A percentile compares a stretch with the other conserved stretches of the same genome.
These are phyloP conservation scores for Clunio marinus DNA, from an alignment of 2,888 invertebrate genomes.

Conservation along the genomic window DNA sequence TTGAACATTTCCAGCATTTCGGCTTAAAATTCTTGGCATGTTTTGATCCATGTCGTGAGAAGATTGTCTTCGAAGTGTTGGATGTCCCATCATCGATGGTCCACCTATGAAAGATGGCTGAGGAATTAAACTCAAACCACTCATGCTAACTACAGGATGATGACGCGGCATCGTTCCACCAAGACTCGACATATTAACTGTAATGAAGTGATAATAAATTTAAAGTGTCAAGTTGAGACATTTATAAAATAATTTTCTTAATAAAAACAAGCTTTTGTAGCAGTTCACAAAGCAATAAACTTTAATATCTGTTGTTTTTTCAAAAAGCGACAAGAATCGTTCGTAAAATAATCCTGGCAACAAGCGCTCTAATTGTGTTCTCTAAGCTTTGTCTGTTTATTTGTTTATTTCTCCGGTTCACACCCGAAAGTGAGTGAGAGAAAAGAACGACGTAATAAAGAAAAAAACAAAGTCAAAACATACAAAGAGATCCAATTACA, in stretches of 20 bases:
- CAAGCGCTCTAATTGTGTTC: not conserved
- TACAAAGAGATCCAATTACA: not conserved
- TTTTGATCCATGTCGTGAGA: slow-evolving; percentile 41
- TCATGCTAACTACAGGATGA: slow-evolving; percentile 48
- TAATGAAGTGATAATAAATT: not conserved
- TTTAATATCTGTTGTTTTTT: no score
- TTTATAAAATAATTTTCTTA: no score
- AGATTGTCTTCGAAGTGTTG: slow-evolving; percentile 48
- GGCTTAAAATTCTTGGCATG: slow-evolving; percentile 45
- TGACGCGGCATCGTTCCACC: slow-evolving; percentile 48
- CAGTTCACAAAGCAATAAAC: no score
- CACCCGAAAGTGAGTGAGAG: no score
- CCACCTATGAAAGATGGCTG: slow-evolving; percentile 42
- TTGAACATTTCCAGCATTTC: slow-evolving; percentile 43
- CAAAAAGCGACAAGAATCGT: no score
- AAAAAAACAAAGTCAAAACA: no score
- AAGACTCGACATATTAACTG: slow-evolving; percentile 43
- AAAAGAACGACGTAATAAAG: no score
- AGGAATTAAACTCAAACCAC: slow-evolving; percentile 42
- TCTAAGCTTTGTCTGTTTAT: no score
- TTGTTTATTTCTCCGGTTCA: no score
- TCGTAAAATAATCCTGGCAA: not conserved
- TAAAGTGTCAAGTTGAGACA: no score
- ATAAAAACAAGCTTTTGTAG: not conserved
- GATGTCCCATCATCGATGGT: slow-evolving; percentile 40